phyloP scores from a whole-genome alignment of 2,797 vertebrate genomes.

The Martes flavigula region DNA sequence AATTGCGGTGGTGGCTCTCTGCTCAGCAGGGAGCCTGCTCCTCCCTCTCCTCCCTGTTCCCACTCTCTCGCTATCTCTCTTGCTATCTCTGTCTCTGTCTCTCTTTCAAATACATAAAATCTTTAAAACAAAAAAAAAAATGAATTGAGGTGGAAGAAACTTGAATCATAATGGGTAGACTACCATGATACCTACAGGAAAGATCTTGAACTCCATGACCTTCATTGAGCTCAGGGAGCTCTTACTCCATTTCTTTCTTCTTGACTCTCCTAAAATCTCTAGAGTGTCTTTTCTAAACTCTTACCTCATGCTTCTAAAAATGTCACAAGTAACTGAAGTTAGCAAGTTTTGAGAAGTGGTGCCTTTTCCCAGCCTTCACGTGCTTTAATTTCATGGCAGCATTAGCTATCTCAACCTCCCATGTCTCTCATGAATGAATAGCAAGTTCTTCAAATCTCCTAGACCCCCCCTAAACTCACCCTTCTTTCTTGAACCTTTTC shows the following conservation, averaged over 20 bases:
- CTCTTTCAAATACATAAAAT: neutral
- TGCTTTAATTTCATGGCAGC: neutral
- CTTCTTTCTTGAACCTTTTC: neutral
- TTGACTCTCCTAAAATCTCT: neutral
- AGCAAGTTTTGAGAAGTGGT: neutral
- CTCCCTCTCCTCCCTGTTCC: neutral
- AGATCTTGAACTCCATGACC: neutral
- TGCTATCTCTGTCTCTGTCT: neutral
- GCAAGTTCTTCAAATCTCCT: neutral
- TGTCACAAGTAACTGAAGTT: neutral
- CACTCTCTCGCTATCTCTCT: neutral
- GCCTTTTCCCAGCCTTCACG: neutral
- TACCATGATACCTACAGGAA: neutral
- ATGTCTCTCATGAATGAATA: neutral
- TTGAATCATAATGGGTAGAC: neutral
- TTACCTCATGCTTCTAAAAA: neutral
- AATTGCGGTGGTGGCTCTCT: neutral
- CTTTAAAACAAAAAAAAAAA: neutral
- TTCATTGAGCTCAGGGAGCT: neutral
- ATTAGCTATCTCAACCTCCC: fast-evolving
- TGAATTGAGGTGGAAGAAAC: neutral
- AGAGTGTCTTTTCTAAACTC: neutral
- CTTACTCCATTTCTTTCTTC: neutral
- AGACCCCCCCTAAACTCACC: neutral
- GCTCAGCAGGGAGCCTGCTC: neutral